phyloP scores from a whole-genome alignment of 2,888 invertebrate species.

The Cryptocephalus moraei region DNA sequence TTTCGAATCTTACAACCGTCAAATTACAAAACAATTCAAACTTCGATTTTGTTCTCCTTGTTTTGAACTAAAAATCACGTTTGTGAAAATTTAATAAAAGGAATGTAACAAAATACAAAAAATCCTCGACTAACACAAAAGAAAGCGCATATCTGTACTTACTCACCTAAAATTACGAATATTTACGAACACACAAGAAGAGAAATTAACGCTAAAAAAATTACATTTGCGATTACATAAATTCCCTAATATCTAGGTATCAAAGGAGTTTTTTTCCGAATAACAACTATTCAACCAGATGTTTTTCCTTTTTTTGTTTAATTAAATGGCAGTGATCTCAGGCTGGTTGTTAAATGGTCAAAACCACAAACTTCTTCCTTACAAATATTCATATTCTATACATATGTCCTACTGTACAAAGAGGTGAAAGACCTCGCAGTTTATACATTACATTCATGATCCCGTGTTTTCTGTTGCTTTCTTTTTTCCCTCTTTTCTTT shows the following conservation, averaged over 20 bases:
- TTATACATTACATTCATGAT: constrained; percentile 21
- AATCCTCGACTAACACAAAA: too few relatives aligned
- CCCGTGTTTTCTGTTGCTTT: constrained; percentile 19
- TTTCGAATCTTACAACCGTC: neutral
- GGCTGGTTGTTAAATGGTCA: constrained; percentile 31
- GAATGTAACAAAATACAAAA: constrained; percentile 15
- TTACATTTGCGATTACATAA: constrained; percentile 15
- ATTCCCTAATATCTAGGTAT: constrained; percentile 21
- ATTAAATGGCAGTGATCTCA: constrained; percentile 31
- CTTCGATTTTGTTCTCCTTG: too few relatives aligned
- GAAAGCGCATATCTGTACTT: constrained; percentile 10
- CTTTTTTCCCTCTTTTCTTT: constrained; percentile 4
- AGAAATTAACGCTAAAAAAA: constrained; percentile 21
- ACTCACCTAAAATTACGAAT: constrained; percentile 8
- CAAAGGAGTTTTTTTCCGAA: constrained; percentile 18
- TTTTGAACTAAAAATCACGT: too few relatives aligned
- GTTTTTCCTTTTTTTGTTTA: neutral
- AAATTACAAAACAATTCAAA: neutral
- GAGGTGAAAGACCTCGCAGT: constrained; percentile 32
- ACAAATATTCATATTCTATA: constrained; percentile 29
- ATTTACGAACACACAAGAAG: constrained; percentile 29
- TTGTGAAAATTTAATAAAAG: constrained; percentile 5
- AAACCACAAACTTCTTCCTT: constrained; percentile 20
- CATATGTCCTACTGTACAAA: constrained; percentile 34
- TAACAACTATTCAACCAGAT: constrained; percentile 26